Conservation (phyloP, 2,888 invertebrate genomes). For the Trichogramma evanescens region DNA sequence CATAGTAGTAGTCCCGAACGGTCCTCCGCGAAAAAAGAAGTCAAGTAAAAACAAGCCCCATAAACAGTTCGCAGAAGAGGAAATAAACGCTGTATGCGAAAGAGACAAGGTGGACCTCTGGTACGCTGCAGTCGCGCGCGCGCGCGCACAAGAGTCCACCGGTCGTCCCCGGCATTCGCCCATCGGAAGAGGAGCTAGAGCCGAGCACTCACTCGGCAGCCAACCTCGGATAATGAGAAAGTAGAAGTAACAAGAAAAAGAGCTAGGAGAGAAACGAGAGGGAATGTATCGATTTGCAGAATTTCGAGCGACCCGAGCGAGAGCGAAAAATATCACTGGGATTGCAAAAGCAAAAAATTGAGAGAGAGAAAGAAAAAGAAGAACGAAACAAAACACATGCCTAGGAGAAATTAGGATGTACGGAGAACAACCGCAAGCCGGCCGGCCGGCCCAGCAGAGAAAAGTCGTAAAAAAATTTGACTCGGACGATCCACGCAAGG, state of each 20-base stretch:
- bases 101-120: background rate
- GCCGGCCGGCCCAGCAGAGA: too few relatives aligned
- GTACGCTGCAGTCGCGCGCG: slow-evolving; percentile 1
- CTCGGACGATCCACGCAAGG: too few relatives aligned
- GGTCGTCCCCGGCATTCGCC: slow-evolving; percentile 4
- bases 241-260: slow-evolving; percentile 3
- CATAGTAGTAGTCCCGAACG: too few relatives aligned
- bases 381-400: slow-evolving; percentile 9
- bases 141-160: slow-evolving; percentile 4
- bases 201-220: background rate
- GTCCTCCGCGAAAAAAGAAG: too few relatives aligned
- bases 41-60: background rate
- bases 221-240: slow-evolving; percentile 20
- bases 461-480: too few relatives aligned
- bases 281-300: slow-evolving; percentile 16
- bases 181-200: slow-evolving; percentile 1
- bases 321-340: too few relatives aligned
- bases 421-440: slow-evolving; percentile 15
- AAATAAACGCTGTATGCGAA: slow-evolving; percentile 7
- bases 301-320: slow-evolving; percentile 5
- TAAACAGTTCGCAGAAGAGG: slow-evolving; percentile 22
- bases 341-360: slow-evolving; percentile 6
- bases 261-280: background rate
- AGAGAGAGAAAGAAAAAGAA: slow-evolving; percentile 17
- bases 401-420: too few relatives aligned